Evolutionary conservation across 2,888 invertebrate genomes (phyloP).

Genomic region (Leptinotarsa juncta): DNA sequence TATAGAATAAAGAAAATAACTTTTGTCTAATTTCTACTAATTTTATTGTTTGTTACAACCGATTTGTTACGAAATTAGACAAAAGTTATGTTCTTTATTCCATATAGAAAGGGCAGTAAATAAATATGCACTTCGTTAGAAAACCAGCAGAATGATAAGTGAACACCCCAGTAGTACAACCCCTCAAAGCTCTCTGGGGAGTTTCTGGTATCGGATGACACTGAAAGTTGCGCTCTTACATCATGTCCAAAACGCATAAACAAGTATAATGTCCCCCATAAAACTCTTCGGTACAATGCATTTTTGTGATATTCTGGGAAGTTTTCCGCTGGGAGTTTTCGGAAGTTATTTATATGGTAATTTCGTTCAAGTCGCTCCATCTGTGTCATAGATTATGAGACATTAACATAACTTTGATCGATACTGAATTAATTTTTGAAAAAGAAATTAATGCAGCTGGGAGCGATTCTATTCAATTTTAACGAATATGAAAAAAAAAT

Average conservation of each 20-base stretch:
- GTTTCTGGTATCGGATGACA: background rate
- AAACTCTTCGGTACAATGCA: constrained; percentile 17
- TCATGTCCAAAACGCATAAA: constrained; percentile 10
- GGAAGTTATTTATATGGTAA: constrained; percentile 31
- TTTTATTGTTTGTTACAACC: too few species aligned
- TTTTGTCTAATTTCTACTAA: too few species aligned
- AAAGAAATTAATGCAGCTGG: background rate
- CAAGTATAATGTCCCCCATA: background rate
- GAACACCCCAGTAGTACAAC: background rate
- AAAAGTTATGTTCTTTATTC: too few species aligned
- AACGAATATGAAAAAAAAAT: too few species aligned
- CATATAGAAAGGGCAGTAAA: too few species aligned
- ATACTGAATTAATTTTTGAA: constrained; percentile 21
- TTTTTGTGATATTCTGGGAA: constrained; percentile 11
- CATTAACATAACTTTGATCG: constrained; percentile 25
- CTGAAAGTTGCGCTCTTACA: background rate
- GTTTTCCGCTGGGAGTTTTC: constrained; percentile 15
- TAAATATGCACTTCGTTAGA: background rate
- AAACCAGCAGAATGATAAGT: background rate
- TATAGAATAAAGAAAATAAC: too few species aligned
- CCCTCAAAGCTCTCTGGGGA: background rate
- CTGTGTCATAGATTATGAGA: constrained; percentile 27
- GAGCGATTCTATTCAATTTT: too few species aligned
- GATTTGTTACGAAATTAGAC: too few species aligned
- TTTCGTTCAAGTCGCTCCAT: constrained; percentile 24